Conservation (phyloP, 2,113 vertebrate species). For the Ivindomyrus marchei region DNA sequence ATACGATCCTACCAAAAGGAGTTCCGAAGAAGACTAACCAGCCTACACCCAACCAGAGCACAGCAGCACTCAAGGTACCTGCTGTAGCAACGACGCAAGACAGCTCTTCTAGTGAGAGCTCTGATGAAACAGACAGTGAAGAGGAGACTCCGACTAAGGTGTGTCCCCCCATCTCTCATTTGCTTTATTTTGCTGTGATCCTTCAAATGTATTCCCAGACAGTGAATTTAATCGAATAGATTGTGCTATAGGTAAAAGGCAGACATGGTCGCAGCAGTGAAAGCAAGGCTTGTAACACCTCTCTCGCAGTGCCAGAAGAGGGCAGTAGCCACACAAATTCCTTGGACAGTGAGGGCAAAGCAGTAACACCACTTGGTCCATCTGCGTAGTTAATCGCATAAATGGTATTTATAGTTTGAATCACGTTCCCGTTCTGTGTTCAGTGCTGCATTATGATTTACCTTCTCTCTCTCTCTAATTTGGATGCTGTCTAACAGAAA, state of each 20-base stretch:
- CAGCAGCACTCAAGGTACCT: neutral
- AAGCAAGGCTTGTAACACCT: neutral
- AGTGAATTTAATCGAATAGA: neutral
- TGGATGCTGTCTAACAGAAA: neutral
- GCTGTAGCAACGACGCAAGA: neutral
- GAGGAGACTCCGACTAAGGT: neutral
- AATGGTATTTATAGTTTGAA: neutral
- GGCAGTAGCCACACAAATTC: neutral
- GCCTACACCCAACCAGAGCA: neutral
- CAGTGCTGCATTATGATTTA: neutral
- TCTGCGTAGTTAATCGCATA: neutral
- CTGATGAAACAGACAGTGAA: conserved; percentile 8
- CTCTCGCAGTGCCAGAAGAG: neutral
- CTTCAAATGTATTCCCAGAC: neutral
- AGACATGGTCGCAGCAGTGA: neutral
- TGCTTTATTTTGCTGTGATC: neutral
- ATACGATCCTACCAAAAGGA: neutral
- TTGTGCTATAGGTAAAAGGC: neutral
- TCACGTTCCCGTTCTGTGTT: neutral
- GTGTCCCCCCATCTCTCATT: neutral
- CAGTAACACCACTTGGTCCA: neutral
- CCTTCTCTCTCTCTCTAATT: neutral
- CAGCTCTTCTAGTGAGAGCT: conserved; percentile 1
- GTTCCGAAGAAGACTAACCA: neutral
- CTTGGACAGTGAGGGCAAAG: neutral